A percentile compares a stretch with the other conserved stretches of the same genome.
Evolutionary conservation across 2,888 invertebrate genomes (phyloP).

Genomic region (Machimus atricapillus): DNA sequence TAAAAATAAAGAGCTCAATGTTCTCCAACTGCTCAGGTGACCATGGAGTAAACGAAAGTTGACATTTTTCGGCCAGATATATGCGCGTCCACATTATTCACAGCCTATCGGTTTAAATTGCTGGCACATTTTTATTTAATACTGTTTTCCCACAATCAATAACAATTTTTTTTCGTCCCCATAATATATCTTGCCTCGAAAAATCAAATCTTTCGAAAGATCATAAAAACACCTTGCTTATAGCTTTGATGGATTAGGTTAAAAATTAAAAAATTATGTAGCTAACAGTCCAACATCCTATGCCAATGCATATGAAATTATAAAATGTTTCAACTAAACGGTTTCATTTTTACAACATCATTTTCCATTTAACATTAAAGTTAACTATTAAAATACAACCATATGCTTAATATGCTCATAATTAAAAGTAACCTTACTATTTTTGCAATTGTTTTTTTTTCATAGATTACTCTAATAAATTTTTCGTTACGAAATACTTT

Average conservation of each 20-base stretch:
- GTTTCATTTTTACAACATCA: not conserved
- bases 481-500: constrained; percentile 43
- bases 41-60: not conserved
- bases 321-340: not conserved
- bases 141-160: not conserved
- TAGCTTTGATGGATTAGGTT: not conserved
- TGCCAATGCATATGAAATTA: not conserved
- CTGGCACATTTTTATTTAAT: not conserved
- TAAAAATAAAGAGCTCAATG: not conserved
- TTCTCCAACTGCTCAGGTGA: not conserved
- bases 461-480: constrained; percentile 34
- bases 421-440: constrained; percentile 22
- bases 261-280: not conserved
- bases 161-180: not conserved
- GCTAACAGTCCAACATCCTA: not conserved
- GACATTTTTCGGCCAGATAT: not conserved
- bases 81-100: not conserved
- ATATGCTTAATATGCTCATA: constrained; percentile 23
- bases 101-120: not conserved
- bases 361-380: constrained; percentile 33
- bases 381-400: constrained; percentile 32
- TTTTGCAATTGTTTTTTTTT: not conserved
- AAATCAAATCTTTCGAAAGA: not conserved
- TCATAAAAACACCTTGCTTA: not conserved
- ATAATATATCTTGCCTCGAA: not conserved